Evolutionary conservation across 2,113 vertebrate species (phyloP).

Genomic region (Dicrurus megarhynchus): DNA sequence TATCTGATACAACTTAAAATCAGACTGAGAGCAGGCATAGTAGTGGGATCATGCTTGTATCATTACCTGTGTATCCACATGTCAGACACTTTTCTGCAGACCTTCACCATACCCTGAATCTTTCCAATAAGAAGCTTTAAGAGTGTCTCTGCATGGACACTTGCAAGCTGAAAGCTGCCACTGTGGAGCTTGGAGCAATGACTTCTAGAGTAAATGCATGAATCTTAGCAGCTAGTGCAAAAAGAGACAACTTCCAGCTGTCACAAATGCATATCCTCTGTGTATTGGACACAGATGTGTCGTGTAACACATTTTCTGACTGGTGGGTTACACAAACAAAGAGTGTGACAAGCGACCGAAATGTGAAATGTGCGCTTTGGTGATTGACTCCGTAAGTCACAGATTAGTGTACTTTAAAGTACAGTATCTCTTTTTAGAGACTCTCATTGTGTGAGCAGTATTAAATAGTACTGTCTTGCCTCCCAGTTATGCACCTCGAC

Average conservation of each 20-base stretch:
- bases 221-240: not conserved
- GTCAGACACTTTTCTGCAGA: not conserved
- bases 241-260: not conserved
- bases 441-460: not conserved
- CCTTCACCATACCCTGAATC: not conserved
- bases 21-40: not conserved
- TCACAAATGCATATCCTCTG: not conserved
- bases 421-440: not conserved
- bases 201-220: not conserved
- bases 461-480: not conserved
- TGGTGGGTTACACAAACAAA: not conserved
- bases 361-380: not conserved
- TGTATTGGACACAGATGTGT: not conserved
- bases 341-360: not conserved
- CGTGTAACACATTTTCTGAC: not conserved
- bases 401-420: not conserved
- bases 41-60: not conserved
- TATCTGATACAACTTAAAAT: not conserved
- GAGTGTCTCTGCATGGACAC: not conserved
- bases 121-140: not conserved
- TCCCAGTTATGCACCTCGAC: not conserved
- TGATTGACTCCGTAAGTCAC: not conserved
- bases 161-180: not conserved
- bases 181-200: not conserved
- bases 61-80: not conserved